Base-by-base conservation (phyloP, 2,888 invertebrate species). In the Blastobasis adustella region DNA sequence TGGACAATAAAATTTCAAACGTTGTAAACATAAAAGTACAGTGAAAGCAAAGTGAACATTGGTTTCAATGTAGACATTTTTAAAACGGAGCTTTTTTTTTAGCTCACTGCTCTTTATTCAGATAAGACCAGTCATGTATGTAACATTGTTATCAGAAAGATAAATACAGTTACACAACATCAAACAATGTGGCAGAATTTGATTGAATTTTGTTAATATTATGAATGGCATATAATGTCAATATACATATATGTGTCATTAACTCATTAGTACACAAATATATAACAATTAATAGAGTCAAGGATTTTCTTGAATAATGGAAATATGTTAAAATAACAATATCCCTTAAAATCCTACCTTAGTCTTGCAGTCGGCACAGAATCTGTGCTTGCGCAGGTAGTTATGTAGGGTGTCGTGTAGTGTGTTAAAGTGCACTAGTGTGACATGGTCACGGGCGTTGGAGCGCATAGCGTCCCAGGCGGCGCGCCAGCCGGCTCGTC, bases 321-420 rank as follows among this genome's bases (percentile, higher is more conserved):
- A 8, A 40, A 40, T 40, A 40, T 23, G 36, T 6, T 8, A 45
- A 45, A 10, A n/a, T 9, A 10, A 45, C 37, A 39, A 42, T 7
- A 10, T 4, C 23, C n/a, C 8, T 23, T 23, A 23, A 23, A 36
- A 49, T 45, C 76, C 77, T 56, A 98, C 97, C 90, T 97, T 98
- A 59, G 96, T 95, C 64, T 96, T 94, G 76, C 98, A 98, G 74
- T 98, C 98, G 4, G 94, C 93, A 74, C 98, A 98, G 82, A 98
- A 98, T 87, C 96, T 92, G 78, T 98, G 97, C 86, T 98, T 98
- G 63, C 95, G 92, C 55, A 98, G 90, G 82, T 98, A 98, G 62
- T 93, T 95, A 71, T 97, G 96, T 43, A 98, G 90, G 10, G 97
- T 97, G 56, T 93, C 93, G 68, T 96, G 93, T 56, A 98, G 88